Evolutionary conservation across 2,113 vertebrate genomes (phyloP), one percentile per base, ranked within the genome.

Genomic region (Tursiops truncatus): DNA sequence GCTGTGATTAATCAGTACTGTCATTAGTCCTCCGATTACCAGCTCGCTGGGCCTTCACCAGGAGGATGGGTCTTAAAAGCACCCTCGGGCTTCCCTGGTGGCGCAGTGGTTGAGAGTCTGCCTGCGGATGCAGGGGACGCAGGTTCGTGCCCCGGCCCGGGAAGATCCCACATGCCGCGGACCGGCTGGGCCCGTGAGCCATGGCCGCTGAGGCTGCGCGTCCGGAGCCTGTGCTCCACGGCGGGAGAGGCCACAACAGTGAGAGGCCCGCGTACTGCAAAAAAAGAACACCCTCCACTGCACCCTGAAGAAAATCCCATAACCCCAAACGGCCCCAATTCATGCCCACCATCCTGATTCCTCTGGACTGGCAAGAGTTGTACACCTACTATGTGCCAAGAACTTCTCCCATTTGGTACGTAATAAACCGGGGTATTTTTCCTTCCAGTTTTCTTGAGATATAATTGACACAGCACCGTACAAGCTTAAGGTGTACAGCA

Each of bases 1-100:
- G 94, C 94, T 70, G 63, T 60, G 85, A 93, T 89, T 82, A 26
- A 76, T 50, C 36, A 6, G 31, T 38, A 14, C 94, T 93, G 77
- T 94, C 95, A 94, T 95, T 79, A 95, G 58, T 8, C 60, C 60
- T 56, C 58, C 26, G 0, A 67, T 63, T 20, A 65, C 58, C 73
- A 53, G 80, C 36, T 62, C 7, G 33, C 92, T n/a, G 14, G 63
- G 80, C 38, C 73, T 87, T 74, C 56, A 7, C 38, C 4, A 0
- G 12, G 76, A 87, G 50, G 13, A 25, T 2, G 1, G 62, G 68
- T 77, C 50, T 3, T 62, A 74, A 92, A 92, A 91, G 36, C 47
- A 47, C 47, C 47, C 11, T 47, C 47, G 47, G 47, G 47, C 47
- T 50, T 50, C 11, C 47, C 47, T 50, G 47, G 47, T 13, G 47